These are phyloP conservation scores for Pseudomyrmex flavicornis DNA, from an alignment of 1,140 invertebrate species.

Conservation along the genomic window DNA sequence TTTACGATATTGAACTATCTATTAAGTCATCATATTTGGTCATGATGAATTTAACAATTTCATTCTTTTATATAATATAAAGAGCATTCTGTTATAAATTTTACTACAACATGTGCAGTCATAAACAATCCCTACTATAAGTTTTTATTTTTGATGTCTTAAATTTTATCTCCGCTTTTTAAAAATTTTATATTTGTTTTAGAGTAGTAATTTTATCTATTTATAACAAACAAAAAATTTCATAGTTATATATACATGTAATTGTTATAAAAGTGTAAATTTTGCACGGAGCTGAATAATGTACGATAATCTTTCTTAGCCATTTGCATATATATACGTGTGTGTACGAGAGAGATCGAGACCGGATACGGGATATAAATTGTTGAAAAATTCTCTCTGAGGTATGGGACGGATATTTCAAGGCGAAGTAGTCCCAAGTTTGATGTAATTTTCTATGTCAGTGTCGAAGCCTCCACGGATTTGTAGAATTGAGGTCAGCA, in stretches of 20 bases:
- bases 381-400: constrained; percentile 14
- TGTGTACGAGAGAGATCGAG: too few relatives aligned
- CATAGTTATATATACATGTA: not conserved
- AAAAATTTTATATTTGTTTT: too few relatives aligned
- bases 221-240: not conserved
- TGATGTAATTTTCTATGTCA: constrained; percentile 33
- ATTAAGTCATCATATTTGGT: not conserved
- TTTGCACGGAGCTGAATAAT: not conserved
- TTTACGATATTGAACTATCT: not conserved
- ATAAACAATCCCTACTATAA: not conserved
- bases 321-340: not conserved
- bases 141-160: constrained; percentile 1
- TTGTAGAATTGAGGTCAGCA: constrained; percentile 44
- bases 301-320: constrained; percentile 13
- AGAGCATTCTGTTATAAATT: not conserved
- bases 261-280: not conserved
- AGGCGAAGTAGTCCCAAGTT: constrained; percentile 38
- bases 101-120: not conserved
- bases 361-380: constrained; percentile 22
- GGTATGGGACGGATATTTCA: constrained; percentile 3
- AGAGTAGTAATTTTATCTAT: not conserved
- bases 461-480: constrained; percentile 23
- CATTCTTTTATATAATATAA: not conserved
- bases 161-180: not conserved
- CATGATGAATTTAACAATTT: not conserved